phyloP scores from a whole-genome alignment of 2,888 invertebrate genomes.

The Malthinus seriepunctatus region DNA sequence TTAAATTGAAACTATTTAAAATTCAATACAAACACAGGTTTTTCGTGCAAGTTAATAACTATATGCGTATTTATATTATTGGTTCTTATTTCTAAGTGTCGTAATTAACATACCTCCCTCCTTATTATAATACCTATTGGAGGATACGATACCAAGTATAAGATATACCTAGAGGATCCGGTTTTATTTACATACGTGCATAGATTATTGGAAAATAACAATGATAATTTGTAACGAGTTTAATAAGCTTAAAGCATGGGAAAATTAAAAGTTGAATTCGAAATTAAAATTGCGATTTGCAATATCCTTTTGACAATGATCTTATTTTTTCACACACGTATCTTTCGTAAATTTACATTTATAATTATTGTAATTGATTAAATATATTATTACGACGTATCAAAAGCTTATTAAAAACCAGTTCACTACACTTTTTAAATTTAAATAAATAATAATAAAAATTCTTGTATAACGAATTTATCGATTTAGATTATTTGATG shows the following conservation, averaged over 20 bases:
- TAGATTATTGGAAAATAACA: conserved; percentile 29
- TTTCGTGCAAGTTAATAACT: conserved; percentile 26
- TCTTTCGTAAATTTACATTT: conserved; percentile 15
- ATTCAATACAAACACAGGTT: conserved; percentile 24
- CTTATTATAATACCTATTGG: conserved; percentile 28
- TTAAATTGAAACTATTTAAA: conserved; percentile 9
- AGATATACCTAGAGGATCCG: conserved; percentile 19
- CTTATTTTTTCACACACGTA: conserved; percentile 21
- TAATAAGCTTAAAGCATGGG: conserved; percentile 23
- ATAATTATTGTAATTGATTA: conserved; percentile 15
- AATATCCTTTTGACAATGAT: conserved; percentile 8
- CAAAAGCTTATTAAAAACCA: no score
- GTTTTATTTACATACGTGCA: conserved; percentile 30
- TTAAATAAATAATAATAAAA: no score
- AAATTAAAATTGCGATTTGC: conserved; percentile 21
- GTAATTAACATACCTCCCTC: conserved; percentile 27
- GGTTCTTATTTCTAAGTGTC: conserved; percentile 29
- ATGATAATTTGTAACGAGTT: conserved; percentile 27
- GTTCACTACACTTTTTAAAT: no score
- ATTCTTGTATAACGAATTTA: no score
- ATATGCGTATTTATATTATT: conserved; percentile 32
- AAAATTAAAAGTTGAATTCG: conserved; percentile 14
- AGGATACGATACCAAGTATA: conserved; percentile 12
- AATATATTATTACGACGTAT: no score
- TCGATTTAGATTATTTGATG: no score